These are phyloP conservation scores for Otolemur crassicaudatus DNA, from an alignment of 2,797 vertebrate genomes.

Conservation along the genomic window DNA sequence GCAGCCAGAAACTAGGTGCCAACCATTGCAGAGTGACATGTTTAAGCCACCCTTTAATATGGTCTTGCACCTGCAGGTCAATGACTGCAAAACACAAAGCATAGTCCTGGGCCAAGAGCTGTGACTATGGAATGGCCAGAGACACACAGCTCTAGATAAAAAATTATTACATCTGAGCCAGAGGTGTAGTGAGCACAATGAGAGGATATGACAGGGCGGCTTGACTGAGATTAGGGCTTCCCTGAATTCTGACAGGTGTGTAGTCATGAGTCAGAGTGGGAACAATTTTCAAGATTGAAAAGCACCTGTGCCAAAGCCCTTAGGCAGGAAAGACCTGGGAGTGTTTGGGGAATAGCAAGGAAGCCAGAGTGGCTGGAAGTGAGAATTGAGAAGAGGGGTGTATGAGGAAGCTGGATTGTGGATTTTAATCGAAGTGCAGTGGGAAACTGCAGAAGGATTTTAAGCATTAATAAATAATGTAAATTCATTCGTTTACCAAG, in stretches of 20 bases:
- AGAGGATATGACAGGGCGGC: neutral
- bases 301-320: neutral
- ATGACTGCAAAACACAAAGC: neutral
- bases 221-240: neutral
- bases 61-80: neutral
- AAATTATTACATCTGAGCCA: neutral
- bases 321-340: neutral
- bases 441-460: neutral
- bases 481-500: neutral
- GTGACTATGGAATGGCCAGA: neutral
- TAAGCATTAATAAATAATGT: neutral
- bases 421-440: neutral
- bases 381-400: conserved; percentile 2
- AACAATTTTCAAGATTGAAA: neutral
- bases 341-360: neutral
- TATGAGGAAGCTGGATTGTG: conserved; percentile 7
- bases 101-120: neutral
- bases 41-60: neutral
- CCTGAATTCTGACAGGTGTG: neutral
- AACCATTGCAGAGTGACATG: neutral
- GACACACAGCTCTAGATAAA: neutral
- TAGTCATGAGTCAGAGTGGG: neutral
- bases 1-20: conserved; percentile 29
- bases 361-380: neutral
- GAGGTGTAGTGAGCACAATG: neutral